Conservation (phyloP, 2,113 vertebrate genomes). For the Syrrhaptes paradoxus region DNA sequence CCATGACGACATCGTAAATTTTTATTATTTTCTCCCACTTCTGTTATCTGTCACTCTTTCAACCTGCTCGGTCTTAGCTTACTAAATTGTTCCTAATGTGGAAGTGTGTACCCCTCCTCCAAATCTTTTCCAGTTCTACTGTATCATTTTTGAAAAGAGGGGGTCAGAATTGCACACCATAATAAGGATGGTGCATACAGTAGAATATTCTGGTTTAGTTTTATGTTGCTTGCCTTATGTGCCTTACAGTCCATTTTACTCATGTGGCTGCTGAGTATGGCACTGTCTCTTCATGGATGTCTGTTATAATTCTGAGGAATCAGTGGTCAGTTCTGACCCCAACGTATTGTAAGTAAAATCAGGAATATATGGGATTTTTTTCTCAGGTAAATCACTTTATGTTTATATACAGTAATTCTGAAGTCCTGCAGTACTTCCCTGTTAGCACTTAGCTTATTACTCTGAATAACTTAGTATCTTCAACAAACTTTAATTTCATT, state of each 20-base stretch:
- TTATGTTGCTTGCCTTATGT: neutral
- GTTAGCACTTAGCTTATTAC: neutral
- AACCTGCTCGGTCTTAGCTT: neutral
- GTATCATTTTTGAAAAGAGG: neutral
- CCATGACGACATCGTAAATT: neutral
- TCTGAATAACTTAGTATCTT: neutral
- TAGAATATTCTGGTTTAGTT: neutral
- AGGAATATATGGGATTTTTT: neutral
- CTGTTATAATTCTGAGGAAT: neutral
- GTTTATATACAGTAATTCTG: neutral
- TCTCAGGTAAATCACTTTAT: neutral
- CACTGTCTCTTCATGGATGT: neutral
- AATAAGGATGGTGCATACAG: neutral
- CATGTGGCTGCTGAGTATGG: neutral
- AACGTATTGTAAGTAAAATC: neutral
- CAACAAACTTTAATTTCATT: neutral
- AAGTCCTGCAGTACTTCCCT: neutral
- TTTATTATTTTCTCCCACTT: neutral
- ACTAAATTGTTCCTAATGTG: neutral
- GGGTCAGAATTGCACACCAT: neutral
- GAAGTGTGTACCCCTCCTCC: neutral
- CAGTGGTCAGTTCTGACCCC: neutral
- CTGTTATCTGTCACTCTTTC: neutral
- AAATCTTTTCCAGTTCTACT: neutral
- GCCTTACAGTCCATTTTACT: neutral